Evolutionary conservation across 1,140 invertebrate genomes (phyloP), one percentile per base, ranked within the genome.

Genomic region (Pseudomyrmex sp.): DNA sequence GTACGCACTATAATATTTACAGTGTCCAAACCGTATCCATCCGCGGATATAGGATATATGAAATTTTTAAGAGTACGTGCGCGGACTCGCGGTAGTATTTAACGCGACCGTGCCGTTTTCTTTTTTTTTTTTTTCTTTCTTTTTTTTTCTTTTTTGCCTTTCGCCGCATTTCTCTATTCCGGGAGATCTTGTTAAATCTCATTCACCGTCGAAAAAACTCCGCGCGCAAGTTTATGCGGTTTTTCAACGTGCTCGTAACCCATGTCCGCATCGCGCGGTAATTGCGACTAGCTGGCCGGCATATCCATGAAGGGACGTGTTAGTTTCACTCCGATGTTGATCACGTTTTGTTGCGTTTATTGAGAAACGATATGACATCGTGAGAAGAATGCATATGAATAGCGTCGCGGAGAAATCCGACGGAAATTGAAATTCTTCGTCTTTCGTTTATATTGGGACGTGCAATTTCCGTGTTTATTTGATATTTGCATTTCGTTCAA

Each of bases 141-240:
- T n/a, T n/a, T n/a, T n/a, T n/a, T n/a, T n/a, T n/a, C n/a, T n/a
- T n/a, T n/a, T 62, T 23, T 74, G 58, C 20, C 80, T 58, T 83
- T 77, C 20, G 54, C 59, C 52, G 52, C 44, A 44, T 15, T 72
- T 59, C 12, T 80, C 12, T 80, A 59, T 72, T 80, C 76, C 13
- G 66, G 4, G 20, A 23, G 54, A 70, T 72, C 76, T 80, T 80
- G 76, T 80, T 80, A 80, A 80, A 80, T 80, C 76, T 80, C 76
- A 80, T 80, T 80, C 76, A 80, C 72, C 52, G 76, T 80, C 66
- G 76, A 80, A 72, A 80, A 72, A 80, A 35, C 35, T 4, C 35
- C 44, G 20, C 15, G 20, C 54, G 20, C 66, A 56, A 70, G 66
- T 72, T 70, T 80, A 80, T 80, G 66, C 44, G 54, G 66, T 72